A percentile compares a stretch with the other conserved stretches of the same genome.
These are phyloP conservation scores for Argyresthia goedartella DNA, from an alignment of 2,888 invertebrate genomes.

Conservation along the genomic window DNA sequence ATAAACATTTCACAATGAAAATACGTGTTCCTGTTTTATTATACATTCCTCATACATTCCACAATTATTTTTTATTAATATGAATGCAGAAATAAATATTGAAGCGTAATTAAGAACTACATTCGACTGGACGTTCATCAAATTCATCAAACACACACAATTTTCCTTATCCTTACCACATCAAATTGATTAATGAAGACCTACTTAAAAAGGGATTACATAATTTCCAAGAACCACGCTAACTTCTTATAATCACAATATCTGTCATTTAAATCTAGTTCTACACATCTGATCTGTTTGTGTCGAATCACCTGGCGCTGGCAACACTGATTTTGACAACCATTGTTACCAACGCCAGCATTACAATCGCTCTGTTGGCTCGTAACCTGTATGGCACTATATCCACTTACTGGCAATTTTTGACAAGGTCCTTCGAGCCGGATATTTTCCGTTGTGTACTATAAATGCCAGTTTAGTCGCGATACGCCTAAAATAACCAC, in stretches of 20 bases:
- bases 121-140: not conserved
- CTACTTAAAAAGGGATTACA: not conserved
- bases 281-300: too few relatives aligned
- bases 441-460: too few relatives aligned
- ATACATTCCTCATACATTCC: not conserved
- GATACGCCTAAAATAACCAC: too few relatives aligned
- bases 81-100: constrained; percentile 1
- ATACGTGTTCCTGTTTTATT: too few relatives aligned
- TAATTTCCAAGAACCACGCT: not conserved
- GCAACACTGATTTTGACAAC: not conserved
- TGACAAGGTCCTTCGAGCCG: too few relatives aligned
- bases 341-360: too few relatives aligned
- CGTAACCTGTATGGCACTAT: too few relatives aligned
- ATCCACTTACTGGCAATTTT: too few relatives aligned
- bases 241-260: not conserved
- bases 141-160: not conserved
- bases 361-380: too few relatives aligned
- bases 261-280: not conserved
- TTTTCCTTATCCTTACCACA: not conserved
- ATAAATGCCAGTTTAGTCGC: too few relatives aligned
- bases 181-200: not conserved
- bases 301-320: not conserved
- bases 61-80: not conserved
- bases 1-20: not conserved
- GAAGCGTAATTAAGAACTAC: not conserved